Conservation (phyloP, 2,888 invertebrate species). For the Apodemia duryi region DNA sequence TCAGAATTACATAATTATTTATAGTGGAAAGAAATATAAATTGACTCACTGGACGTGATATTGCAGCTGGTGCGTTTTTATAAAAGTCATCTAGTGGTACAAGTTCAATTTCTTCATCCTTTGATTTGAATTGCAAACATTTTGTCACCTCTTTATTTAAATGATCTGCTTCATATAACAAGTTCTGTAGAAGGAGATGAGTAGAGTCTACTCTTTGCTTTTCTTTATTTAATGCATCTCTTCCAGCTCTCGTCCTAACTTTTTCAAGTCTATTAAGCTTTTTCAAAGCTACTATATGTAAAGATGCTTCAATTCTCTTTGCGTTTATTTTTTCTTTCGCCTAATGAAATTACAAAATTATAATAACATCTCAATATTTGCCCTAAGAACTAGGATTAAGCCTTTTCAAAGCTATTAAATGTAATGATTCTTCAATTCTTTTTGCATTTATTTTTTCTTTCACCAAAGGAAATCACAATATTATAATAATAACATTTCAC, state of each 20-base stretch:
- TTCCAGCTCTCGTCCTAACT: conserved; percentile 88
- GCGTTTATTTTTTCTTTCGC: conserved; percentile 81
- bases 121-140: conserved; percentile 96
- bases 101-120: conserved; percentile 95
- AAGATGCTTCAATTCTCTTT: conserved; percentile 84
- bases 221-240: conserved; percentile 89
- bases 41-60: conserved; percentile 82
- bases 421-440: too few species aligned
- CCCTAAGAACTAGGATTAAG: too few species aligned
- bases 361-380: background rate
- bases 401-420: too few species aligned
- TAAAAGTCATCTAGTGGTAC: conserved; percentile 92
- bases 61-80: conserved; percentile 84
- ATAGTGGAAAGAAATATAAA: background rate
- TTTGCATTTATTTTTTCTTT: too few species aligned
- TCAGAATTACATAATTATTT: background rate
- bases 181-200: conserved; percentile 93
- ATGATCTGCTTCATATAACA: conserved; percentile 96
- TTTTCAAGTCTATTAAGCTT: conserved; percentile 95
- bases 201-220: conserved; percentile 94
- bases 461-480: too few species aligned
- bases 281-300: conserved; percentile 90
- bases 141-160: conserved; percentile 96
- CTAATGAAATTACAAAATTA: conserved; percentile 50
- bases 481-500: too few species aligned